Evolutionary conservation across 2,888 invertebrate genomes (phyloP).

Genomic region (Liopterus haemorrhoidalis): DNA sequence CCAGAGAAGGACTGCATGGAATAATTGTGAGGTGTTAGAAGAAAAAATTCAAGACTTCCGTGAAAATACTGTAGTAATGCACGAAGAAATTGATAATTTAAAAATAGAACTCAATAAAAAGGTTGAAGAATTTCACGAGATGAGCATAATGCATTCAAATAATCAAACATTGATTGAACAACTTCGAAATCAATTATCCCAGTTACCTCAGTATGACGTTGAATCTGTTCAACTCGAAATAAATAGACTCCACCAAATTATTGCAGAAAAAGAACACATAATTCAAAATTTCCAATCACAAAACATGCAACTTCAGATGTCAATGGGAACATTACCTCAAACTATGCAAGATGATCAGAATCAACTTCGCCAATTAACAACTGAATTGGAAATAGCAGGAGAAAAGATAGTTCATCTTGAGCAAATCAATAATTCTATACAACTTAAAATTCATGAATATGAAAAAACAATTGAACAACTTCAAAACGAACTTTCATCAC

Average conservation of each 20-base stretch:
- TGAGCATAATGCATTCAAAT: constrained; percentile 1
- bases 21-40: constrained; percentile 43
- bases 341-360: constrained; percentile 9
- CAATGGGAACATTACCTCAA: constrained; percentile 24
- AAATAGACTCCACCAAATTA: constrained; percentile 17
- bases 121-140: constrained; percentile 7
- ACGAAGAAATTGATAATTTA: constrained; percentile 31
- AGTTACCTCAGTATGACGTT: neutral
- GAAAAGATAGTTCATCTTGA: neutral
- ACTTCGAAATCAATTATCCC: constrained; percentile 7
- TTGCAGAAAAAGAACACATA: constrained; percentile 48
- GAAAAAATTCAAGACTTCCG: constrained; percentile 42
- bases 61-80: constrained; percentile 29
- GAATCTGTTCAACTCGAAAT: constrained; percentile 7
- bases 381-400: constrained; percentile 24
- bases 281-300: constrained; percentile 44
- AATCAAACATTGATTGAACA: constrained; percentile 6
- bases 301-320: constrained; percentile 42
- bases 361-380: constrained; percentile 20
- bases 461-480: constrained; percentile 43
- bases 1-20: constrained; percentile 39
- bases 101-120: constrained; percentile 17
- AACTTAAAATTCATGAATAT: constrained; percentile 44
- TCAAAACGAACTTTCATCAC: constrained; percentile 38
- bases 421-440: constrained; percentile 23